A percentile compares a stretch with the other conserved stretches of the same genome.
These are phyloP conservation scores for Hydrotaea diabolus DNA, from an alignment of 2,888 invertebrate species.

Conservation along the genomic window DNA sequence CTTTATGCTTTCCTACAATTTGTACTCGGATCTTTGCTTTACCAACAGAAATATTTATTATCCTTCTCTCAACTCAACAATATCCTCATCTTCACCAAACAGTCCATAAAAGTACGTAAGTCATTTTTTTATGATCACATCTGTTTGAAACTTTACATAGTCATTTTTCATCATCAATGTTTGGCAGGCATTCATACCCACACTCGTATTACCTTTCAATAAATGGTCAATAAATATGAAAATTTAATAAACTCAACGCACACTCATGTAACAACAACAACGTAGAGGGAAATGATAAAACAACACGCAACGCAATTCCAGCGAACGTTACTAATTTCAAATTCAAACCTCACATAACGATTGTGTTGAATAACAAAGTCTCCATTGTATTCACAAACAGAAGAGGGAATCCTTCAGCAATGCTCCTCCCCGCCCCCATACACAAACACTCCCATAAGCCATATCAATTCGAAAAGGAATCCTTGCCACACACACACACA, in stretches of 20 bases:
- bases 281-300: constrained; percentile 44
- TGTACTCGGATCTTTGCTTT: neutral
- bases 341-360: constrained; percentile 67
- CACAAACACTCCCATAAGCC: neutral
- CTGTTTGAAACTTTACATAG: constrained; percentile 27
- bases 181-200: constrained; percentile 15
- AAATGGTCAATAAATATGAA: constrained; percentile 78
- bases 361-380: constrained; percentile 62
- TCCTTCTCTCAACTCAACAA: neutral
- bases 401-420: neutral
- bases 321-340: constrained; percentile 64
- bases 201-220: constrained; percentile 60
- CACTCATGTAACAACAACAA: neutral
- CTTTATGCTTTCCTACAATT: too few relatives aligned
- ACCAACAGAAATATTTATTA: neutral
- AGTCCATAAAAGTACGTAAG: too few relatives aligned
- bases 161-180: constrained; percentile 52
- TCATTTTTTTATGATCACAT: constrained; percentile 30
- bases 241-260: constrained; percentile 74
- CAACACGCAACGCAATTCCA: constrained; percentile 46
- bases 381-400: constrained; percentile 53
- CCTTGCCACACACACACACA: neutral
- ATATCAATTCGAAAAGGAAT: constrained; percentile 6
- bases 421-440: neutral
- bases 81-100: neutral